phyloP scores from a whole-genome alignment of 2,797 vertebrate genomes.

The Periparus ater region DNA sequence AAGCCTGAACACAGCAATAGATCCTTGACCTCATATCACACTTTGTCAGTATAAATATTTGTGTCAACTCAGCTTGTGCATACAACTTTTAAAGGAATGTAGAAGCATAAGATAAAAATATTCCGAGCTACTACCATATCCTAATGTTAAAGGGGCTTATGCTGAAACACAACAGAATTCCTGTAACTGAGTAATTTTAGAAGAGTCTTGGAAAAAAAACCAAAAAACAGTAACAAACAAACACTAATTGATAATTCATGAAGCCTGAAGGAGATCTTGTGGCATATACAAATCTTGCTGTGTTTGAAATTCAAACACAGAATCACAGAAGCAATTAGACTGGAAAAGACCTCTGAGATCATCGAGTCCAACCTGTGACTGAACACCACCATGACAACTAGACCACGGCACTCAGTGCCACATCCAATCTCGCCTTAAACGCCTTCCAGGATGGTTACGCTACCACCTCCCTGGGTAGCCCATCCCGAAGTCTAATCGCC shows the following conservation, averaged over 20 bases:
- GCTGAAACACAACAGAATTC: background rate
- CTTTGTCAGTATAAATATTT: background rate
- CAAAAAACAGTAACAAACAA: background rate
- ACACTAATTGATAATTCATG: background rate
- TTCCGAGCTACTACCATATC: background rate
- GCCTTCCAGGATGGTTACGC: background rate
- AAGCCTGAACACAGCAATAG: background rate
- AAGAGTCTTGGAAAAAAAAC: rapidly evolving
- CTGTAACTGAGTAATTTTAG: background rate
- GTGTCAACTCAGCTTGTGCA: background rate
- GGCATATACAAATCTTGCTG: background rate
- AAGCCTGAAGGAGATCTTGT: background rate
- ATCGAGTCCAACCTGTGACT: background rate
- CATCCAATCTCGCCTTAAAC: background rate
- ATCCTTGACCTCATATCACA: background rate
- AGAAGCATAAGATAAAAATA: background rate
- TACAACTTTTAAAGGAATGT: background rate
- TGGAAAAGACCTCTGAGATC: background rate
- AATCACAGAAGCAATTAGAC: background rate
- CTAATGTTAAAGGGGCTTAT: background rate
- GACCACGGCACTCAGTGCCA: background rate
- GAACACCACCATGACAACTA: background rate
- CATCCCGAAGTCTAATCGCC: background rate
- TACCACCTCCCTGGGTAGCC: background rate
- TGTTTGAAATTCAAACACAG: background rate